Evolutionary conservation across 2,888 invertebrate species (phyloP).

Genomic region (Philonicus albiceps): DNA sequence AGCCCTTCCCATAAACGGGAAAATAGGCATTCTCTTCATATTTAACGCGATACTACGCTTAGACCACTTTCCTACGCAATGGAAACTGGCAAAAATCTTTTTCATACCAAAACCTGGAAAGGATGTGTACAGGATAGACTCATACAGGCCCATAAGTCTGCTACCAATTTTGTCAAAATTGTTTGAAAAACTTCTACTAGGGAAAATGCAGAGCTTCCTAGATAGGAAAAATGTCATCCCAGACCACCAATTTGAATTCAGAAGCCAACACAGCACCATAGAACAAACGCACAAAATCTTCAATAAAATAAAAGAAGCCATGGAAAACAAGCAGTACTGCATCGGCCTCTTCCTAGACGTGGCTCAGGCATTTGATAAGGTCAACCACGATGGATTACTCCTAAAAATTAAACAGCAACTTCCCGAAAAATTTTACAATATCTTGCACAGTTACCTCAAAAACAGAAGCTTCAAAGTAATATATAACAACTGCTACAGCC

Average conservation of each 20-base stretch:
- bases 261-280: neutral
- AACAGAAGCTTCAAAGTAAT: neutral
- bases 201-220: neutral
- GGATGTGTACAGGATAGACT: neutral
- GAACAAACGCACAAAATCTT: neutral
- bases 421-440: neutral
- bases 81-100: neutral
- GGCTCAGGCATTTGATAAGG: slow-evolving; percentile 9
- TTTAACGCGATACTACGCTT: neutral
- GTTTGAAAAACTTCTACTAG: slow-evolving; percentile 9
- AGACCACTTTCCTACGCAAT: neutral
- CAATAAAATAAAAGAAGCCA: neutral
- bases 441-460: neutral
- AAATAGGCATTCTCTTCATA: neutral
- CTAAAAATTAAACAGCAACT: neutral
- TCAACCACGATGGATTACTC: neutral
- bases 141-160: slow-evolving; percentile 13
- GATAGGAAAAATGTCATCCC: neutral
- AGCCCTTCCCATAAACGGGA: neutral
- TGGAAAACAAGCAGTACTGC: slow-evolving; percentile 12
- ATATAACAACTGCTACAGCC: neutral
- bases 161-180: slow-evolving; percentile 24
- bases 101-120: neutral
- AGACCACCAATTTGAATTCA: slow-evolving; percentile 3
- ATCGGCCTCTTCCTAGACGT: slow-evolving; percentile 4